These are phyloP conservation scores for Esox lucius DNA, from an alignment of 2,797 vertebrate species.

Conservation along the genomic window DNA sequence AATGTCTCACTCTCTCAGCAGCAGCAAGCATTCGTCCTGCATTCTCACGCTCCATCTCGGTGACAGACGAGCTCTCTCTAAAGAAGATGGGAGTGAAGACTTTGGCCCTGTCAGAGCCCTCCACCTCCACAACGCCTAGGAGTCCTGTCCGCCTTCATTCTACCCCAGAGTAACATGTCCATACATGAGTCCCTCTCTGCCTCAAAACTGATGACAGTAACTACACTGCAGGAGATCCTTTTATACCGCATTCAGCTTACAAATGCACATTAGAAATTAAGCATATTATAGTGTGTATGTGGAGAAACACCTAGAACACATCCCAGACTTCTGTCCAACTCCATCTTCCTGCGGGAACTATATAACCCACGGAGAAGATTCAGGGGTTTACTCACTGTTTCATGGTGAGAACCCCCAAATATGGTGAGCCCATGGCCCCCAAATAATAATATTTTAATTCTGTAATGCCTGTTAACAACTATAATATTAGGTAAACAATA, in stretches of 20 bases:
- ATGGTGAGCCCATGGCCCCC: no score
- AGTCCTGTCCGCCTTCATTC: conserved; percentile 45
- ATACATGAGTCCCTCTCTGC: neutral
- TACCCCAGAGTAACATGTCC: neutral
- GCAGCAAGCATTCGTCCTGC: conserved; percentile 48
- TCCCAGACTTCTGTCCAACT: no score
- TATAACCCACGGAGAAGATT: neutral
- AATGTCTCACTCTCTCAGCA: conserved; percentile 16
- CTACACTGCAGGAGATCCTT: neutral
- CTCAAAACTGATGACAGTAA: neutral
- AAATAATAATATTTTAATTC: no score
- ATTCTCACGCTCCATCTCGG: conserved; percentile 75
- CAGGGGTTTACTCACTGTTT: no score
- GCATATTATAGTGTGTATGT: neutral
- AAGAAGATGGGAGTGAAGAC: conserved; percentile 75
- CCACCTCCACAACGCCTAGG: conserved; percentile 66
- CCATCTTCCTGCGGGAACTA: neutral
- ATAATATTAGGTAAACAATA: no score
- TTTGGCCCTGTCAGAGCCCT: conserved; percentile 46
- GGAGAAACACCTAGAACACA: neutral
- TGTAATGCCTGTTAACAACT: no score
- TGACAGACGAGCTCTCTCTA: conserved; percentile 74
- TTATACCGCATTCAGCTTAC: neutral
- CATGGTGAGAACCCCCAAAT: no score
- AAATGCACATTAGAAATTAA: neutral